Conservation (phyloP, 1,140 invertebrate genomes). For the Phocides pigmalion region DNA sequence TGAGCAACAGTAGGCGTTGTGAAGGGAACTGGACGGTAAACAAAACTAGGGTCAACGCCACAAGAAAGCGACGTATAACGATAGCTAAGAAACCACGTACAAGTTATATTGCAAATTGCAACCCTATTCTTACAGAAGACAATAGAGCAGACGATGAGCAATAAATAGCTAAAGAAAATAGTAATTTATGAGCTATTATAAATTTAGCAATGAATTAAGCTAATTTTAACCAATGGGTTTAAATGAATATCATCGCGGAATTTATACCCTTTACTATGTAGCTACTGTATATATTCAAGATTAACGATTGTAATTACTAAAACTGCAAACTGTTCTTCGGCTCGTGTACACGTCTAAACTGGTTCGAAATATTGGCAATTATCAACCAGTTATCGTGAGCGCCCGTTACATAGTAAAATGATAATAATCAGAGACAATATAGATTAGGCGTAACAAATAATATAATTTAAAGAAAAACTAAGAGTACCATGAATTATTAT, state of each 20-base stretch:
- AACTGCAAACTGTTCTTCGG: too few relatives aligned
- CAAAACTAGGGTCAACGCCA: constrained; percentile 68
- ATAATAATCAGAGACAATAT: too few relatives aligned
- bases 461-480: too few relatives aligned
- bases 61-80: constrained; percentile 34
- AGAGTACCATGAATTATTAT: too few relatives aligned
- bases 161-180: constrained; percentile 20
- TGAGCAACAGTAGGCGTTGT: constrained; percentile 44
- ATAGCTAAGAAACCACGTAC: constrained; percentile 20
- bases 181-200: constrained; percentile 7
- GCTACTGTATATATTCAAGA: neutral
- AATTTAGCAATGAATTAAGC: neutral
- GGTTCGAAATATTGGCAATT: too few relatives aligned
- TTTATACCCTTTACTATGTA: too few relatives aligned
- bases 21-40: constrained; percentile 57
- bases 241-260: too few relatives aligned
- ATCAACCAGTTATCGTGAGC: too few relatives aligned
- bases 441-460: too few relatives aligned
- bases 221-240: neutral
- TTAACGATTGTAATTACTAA: too few relatives aligned
- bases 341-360: too few relatives aligned
- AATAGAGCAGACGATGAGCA: constrained; percentile 11
- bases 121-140: constrained; percentile 15
- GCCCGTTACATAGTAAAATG: too few relatives aligned
- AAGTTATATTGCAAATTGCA: constrained; percentile 4